Percentiles rank a stretch among this genome's conserved stretches.
Evolutionary conservation across 2,888 invertebrate genomes (phyloP).

Genomic region (Macrophya annulata): DNA sequence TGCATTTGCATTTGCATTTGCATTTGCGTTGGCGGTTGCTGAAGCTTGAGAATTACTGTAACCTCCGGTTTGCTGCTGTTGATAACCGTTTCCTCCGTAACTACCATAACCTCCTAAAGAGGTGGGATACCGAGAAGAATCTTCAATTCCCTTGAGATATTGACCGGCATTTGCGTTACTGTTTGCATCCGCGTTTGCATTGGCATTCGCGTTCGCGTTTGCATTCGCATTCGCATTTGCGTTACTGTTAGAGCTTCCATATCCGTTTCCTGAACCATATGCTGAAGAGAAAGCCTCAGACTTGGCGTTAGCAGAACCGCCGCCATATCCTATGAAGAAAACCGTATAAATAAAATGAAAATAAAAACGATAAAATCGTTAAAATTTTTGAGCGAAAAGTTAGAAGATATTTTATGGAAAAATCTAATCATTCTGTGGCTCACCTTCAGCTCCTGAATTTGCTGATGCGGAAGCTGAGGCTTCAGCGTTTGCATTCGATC

Average conservation of each 20-base stretch:
- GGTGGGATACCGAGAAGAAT: not conserved
- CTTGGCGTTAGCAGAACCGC: conserved; percentile 16
- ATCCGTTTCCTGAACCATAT: conserved; percentile 35
- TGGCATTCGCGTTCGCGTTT: conserved; percentile 59
- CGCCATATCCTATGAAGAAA: conserved; percentile 20
- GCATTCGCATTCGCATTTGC: conserved; percentile 57
- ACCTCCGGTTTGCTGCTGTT: conserved; percentile 13
- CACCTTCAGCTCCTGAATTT: conserved; percentile 55
- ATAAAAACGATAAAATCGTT: not conserved
- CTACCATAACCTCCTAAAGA: conserved; percentile 41
- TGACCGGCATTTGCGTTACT: conserved; percentile 59
- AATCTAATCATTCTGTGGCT: not conserved
- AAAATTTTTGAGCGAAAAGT: not conserved
- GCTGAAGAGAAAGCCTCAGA: conserved; percentile 28
- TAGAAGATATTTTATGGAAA: not conserved
- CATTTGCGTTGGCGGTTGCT: conserved; percentile 54
- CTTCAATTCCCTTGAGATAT: conserved; percentile 35
- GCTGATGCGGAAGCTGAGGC: conserved; percentile 61
- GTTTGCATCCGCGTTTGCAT: conserved; percentile 58
- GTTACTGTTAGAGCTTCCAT: conserved; percentile 53
- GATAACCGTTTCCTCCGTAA: conserved; percentile 47
- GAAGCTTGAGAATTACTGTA: conserved; percentile 4
- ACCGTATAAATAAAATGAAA: not conserved
- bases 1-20: conserved; percentile 28
- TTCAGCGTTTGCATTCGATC: conserved; percentile 57